Evolutionary conservation across 2,888 invertebrate genomes (phyloP), one percentile per base, ranked within the genome.

Genomic region (Ophonus ardosiacus): DNA sequence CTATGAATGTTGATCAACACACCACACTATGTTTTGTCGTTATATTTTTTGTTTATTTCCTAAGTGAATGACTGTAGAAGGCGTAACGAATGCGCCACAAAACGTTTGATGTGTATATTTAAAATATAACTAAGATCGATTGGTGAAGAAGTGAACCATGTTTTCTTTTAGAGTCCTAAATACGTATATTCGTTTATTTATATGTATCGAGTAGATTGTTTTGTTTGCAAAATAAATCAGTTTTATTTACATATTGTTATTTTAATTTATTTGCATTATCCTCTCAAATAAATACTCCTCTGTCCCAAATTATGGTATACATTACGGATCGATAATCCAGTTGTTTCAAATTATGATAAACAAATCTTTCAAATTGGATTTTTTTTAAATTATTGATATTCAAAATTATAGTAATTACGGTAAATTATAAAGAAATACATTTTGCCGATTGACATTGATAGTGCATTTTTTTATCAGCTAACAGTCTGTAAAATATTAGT

Each of bases 31-130:
- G 59, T 80, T 80, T 80, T 80, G 61, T 80, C 61, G 80, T 61
- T 61, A 61, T 80, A 78, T 61, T 61, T 31, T 61, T 80, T 80
- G 61, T 80, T 80, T 61, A 80, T 80, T 80, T 31, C 31, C 21
- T 13, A 89, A 88, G 88, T 88, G 88, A 90, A 88, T 88, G 90
- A 90, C 90, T 91, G 90, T 91, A 90, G 90, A 90, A 90, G 89
- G 61, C 80, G 31, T 61, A 61, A 31, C 78, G 78, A 61, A 17
- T 10, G 40, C 61, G 80, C 59, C 80, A n/a, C 13, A 61, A 80
- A 61, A 18, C 56, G 78, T 63, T 81, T 65, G 65, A 65, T 81
- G 81, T 81, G 81, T 81, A 65, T 81, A 81, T 65, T 65, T 81
- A 65, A 65, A 81, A 80, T 59, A 59, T 57, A 63, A 51, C 18